These are phyloP conservation scores for Theretra japonica DNA, from an alignment of 2,888 invertebrate genomes.

Conservation along the genomic window DNA sequence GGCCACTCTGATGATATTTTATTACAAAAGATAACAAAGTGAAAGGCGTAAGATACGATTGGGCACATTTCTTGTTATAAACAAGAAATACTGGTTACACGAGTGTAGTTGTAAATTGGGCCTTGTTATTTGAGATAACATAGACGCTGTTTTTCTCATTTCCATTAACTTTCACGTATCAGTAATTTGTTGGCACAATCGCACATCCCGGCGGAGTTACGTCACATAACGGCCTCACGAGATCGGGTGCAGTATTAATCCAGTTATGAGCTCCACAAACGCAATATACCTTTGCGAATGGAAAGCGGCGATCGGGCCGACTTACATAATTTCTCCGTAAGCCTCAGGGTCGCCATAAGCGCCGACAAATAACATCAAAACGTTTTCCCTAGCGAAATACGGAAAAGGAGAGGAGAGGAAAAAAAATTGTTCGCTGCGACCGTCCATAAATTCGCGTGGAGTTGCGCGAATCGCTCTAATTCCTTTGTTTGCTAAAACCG, in stretches of 20 bases:
- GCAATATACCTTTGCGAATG: constrained; percentile 21
- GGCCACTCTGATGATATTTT: constrained; percentile 5
- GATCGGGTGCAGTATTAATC: constrained; percentile 21
- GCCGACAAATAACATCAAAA: constrained; percentile 57
- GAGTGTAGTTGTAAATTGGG: background rate
- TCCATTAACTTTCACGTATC: constrained; percentile 14
- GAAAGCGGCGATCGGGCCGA: constrained; percentile 12
- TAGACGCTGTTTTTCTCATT: constrained; percentile 15
- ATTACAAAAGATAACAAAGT: constrained; percentile 16
- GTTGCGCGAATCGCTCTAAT: constrained; percentile 74
- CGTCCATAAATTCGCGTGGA: constrained; percentile 73
- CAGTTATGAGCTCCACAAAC: constrained; percentile 11
- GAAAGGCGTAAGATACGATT: constrained; percentile 3
- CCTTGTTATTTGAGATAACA: constrained; percentile 10
- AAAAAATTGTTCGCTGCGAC: constrained; percentile 72
- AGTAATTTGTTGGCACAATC: constrained; percentile 2
- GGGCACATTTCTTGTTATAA: constrained; percentile 13
- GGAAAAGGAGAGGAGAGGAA: constrained; percentile 54
- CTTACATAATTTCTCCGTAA: constrained; percentile 51
- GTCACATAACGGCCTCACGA: background rate
- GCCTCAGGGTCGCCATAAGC: constrained; percentile 46
- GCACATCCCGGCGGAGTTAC: background rate
- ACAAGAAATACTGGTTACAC: constrained; percentile 7
- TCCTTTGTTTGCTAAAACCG: constrained; percentile 81
- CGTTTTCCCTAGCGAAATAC: constrained; percentile 60